Base-by-base conservation (phyloP, 2,888 invertebrate genomes). In the Agriopis aurantiaria region DNA sequence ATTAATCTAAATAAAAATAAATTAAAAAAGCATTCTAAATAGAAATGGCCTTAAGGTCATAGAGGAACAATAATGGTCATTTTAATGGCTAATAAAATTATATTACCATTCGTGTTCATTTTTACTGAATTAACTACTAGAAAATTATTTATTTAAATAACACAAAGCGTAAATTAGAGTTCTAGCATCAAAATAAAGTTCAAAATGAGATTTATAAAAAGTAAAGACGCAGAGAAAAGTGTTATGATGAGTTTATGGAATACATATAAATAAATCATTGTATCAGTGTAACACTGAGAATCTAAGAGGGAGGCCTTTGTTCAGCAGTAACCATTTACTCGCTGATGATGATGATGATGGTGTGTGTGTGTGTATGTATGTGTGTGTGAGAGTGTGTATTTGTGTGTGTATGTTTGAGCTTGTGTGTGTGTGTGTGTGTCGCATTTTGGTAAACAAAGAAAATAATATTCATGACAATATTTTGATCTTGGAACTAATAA, bases 71-170 rank as follows among this genome's bases (percentile, higher is more conserved):
- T 82, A 82, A 82, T 79, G 76, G 72, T 74, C 75, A 75, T 80
- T 80, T 79, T 80, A 80, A 80, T 79, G 65, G 66, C 68, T 75
- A 74, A 84, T 85, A 82, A 85, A 84, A 83, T 76, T 79, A 75
- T 80, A 81, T 78, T 75, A 75, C 67, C 58, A 75, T 77, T 73
- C 78, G 75, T 81, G 75, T 80, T 80, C 59, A 79, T 79, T 82
- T 33, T 76, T 63, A 63, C 58, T 46, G 14, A 33, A 41, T 55
- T 61, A 55, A 60, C 60, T 56, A 43, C 51, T 43, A 65, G 23
- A 52, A 65, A 66, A 66, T 60, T 60, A 49, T 60, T 60, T 41
- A 51, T 60, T 59, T 9, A 17, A 11, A 60, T 51, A 9, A 60
- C 40, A 14, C 40, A 48, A 59, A 49, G 6, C 51, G 56, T 45